Conservation (phyloP, 2,797 vertebrate genomes). For the Benthosema pterotum region DNA sequence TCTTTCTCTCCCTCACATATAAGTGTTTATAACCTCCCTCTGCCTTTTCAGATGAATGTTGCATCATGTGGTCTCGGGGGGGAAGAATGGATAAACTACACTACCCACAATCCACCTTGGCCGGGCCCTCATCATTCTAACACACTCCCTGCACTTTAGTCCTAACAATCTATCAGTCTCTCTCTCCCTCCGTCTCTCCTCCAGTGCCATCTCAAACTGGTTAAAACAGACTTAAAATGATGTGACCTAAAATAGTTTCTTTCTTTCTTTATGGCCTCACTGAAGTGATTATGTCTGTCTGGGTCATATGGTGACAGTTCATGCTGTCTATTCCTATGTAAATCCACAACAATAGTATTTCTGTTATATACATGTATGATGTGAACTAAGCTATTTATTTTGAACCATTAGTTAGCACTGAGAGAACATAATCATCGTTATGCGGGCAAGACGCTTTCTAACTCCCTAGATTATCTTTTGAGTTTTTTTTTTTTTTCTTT, state of each 20-base stretch:
- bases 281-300: not conserved
- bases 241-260: not conserved
- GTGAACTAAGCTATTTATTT: constrained; percentile 54
- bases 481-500: too few species aligned
- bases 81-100: constrained; percentile 6
- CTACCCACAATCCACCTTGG: constrained; percentile 33
- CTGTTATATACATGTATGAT: constrained; percentile 33
- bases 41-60: constrained; percentile 15
- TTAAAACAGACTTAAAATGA: too few species aligned
- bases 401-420: constrained; percentile 12
- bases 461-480: too few species aligned
- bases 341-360: constrained; percentile 23
- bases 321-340: constrained; percentile 29
- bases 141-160: constrained; percentile 54
- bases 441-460: too few species aligned
- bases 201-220: constrained; percentile 1
- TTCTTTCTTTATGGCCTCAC: not conserved
- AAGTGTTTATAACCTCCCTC: constrained; percentile 9
- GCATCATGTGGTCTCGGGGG: constrained; percentile 10
- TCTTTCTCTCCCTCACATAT: not conserved
- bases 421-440: not conserved
- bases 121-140: constrained; percentile 3
- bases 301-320: not conserved
- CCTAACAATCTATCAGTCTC: not conserved
- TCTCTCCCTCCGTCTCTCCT: not conserved